Base-by-base conservation (phyloP, 2,113 vertebrate species). In the Dicrurus megarhynchus region DNA sequence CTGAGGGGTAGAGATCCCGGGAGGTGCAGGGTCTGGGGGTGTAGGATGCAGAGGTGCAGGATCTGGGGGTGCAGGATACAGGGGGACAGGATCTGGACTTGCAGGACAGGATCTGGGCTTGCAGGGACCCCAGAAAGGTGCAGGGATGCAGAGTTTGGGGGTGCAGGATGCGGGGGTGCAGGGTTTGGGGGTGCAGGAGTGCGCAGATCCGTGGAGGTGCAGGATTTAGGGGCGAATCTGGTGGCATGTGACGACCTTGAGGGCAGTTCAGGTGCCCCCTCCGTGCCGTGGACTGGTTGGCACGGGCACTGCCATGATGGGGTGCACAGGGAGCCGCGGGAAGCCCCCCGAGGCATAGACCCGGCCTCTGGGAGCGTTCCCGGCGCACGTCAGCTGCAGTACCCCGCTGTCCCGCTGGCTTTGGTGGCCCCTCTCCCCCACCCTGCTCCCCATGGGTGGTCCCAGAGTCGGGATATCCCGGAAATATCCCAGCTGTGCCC, bases 261-360 rank as follows among this genome's bases (percentile, higher is more conserved):
- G 23, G 27, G 22, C 19, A 10, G 11, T 21, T 44, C 49, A 41
- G 21, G 44, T 50, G 59, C 10, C 44, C 60, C 3, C 1, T 70
- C 56, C 2, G 4, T 1, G 1, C 76, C 33, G 2, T 0, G 39
- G 63, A 13, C 10, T 4, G 27, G 1, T 32, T 91, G 56, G 46
- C 80, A 41, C 10, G 1, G 52, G 57, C 28, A 7, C 9, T 44
- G 81, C 35, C 32, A 0, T 10, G 30, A 27, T 2, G 26, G 53
- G 63, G 49, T 26, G 81, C 57, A 8, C 1, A 0, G 50, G 39
- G 22, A 39, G n/a, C 57, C 10, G 1, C 1, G 2, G 59, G 69
- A 46, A 81, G 13, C 27, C 28, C 73, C 56, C 71, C 33, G 5
- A 9, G 26, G 13, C 26, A 77, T 0, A 19, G n/a, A 50, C 16